Evolutionary conservation across 2,113 vertebrate species (phyloP).

Genomic region (Laticauda colubrina): DNA sequence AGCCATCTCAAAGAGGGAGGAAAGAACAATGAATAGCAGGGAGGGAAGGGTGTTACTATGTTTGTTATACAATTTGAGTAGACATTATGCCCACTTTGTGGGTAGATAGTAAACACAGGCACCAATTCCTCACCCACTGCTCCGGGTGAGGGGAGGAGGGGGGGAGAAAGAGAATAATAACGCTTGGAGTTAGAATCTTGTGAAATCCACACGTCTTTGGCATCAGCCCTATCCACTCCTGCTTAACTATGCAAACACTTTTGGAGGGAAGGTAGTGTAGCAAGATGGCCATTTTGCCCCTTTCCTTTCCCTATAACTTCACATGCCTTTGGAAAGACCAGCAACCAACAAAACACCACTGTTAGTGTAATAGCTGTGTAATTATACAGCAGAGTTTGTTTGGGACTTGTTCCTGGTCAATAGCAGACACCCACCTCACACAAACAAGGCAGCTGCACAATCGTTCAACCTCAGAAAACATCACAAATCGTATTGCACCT

Average conservation of each 20-base stretch:
- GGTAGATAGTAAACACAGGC: background rate
- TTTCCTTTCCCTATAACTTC: background rate
- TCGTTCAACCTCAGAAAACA: background rate
- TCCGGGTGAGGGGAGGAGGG: background rate
- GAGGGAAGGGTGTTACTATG: background rate
- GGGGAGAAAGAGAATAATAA: background rate
- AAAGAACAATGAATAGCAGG: background rate
- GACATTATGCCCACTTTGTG: background rate
- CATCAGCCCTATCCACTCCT: background rate
- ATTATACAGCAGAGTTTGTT: background rate
- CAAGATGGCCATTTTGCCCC: background rate
- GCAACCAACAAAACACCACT: background rate
- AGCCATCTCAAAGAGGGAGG: background rate
- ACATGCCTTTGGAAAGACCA: background rate
- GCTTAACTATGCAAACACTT: background rate
- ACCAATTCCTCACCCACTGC: background rate
- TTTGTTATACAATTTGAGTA: slow-evolving; percentile 14
- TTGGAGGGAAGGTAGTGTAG: background rate
- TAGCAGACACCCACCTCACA: background rate
- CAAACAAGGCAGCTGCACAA: background rate
- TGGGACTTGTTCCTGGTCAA: background rate
- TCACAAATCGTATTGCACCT: background rate
- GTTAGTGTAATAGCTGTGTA: slow-evolving; percentile 9
- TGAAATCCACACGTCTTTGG: background rate
- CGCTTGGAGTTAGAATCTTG: slow-evolving; percentile 8